Evolutionary conservation across 1,140 invertebrate species (phyloP).

Genomic region (Apolygus lucorum): DNA sequence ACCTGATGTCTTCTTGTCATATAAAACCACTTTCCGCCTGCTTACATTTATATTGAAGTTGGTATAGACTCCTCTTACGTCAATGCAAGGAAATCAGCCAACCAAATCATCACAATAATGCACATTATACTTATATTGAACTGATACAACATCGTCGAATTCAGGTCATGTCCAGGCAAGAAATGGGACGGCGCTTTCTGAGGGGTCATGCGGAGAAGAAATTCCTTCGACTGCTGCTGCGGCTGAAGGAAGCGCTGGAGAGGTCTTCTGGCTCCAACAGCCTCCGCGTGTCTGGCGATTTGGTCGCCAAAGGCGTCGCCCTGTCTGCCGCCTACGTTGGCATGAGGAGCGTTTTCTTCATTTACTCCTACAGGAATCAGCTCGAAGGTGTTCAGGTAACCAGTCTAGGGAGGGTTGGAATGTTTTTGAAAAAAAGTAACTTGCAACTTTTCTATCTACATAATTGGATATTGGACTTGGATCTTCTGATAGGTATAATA

Average conservation of each 20-base stretch:
- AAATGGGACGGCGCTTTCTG: neutral
- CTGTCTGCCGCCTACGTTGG: neutral
- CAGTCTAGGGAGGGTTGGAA: neutral
- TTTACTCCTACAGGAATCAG: neutral
- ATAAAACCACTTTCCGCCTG: too few relatives aligned
- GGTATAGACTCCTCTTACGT: too few relatives aligned
- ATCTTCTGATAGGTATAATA: too few relatives aligned
- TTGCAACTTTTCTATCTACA: too few relatives aligned
- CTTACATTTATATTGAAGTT: too few relatives aligned
- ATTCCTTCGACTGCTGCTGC: neutral
- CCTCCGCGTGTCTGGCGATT: neutral
- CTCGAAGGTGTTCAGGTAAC: constrained; percentile 1
- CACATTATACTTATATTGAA: too few relatives aligned
- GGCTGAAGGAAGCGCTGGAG: constrained; percentile 1
- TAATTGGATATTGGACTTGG: too few relatives aligned
- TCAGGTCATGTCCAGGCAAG: neutral
- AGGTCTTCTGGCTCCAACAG: neutral
- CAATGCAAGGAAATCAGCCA: too few relatives aligned
- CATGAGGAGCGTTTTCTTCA: neutral
- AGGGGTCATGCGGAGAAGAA: neutral
- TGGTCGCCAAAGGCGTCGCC: neutral
- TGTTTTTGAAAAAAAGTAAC: neutral
- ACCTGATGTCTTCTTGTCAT: too few relatives aligned
- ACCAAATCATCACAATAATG: too few relatives aligned
- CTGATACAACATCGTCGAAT: too few relatives aligned